Percentiles rank a stretch among this genome's conserved stretches.
These are phyloP conservation scores for Chrysomela aeneicollis DNA, from an alignment of 2,888 invertebrate species.

Conservation along the genomic window DNA sequence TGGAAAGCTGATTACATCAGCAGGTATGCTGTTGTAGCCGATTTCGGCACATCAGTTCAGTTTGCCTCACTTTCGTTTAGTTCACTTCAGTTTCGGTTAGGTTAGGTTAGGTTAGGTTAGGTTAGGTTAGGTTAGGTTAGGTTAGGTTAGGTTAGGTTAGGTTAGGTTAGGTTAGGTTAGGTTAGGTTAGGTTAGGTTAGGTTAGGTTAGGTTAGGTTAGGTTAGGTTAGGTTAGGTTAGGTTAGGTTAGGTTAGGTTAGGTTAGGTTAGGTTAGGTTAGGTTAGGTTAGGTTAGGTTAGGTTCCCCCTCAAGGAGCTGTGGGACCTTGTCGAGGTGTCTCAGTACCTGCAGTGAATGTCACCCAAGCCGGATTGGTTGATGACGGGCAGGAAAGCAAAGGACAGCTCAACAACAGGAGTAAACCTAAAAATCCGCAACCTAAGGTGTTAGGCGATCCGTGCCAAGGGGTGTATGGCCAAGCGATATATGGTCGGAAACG, in stretches of 20 bases:
- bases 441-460: neutral
- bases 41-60: too few relatives aligned
- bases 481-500: neutral
- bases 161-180: slow-evolving; percentile 14
- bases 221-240: slow-evolving; percentile 15
- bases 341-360: too few relatives aligned
- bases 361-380: too few relatives aligned
- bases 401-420: too few relatives aligned
- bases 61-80: too few relatives aligned
- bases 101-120: neutral
- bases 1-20: too few relatives aligned
- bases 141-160: slow-evolving; percentile 9
- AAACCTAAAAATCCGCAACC: neutral
- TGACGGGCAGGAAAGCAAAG: too few relatives aligned
- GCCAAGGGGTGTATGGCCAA: neutral
- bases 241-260: neutral
- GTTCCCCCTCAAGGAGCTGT: neutral
- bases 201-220: slow-evolving; percentile 24
- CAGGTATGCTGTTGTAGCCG: too few relatives aligned
- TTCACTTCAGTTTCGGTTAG: neutral
- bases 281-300: neutral
- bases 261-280: neutral
- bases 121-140: slow-evolving; percentile 2
- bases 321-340: too few relatives aligned
- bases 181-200: slow-evolving; percentile 13